Evolutionary conservation across 2,888 invertebrate genomes (phyloP), one percentile per base, ranked within the genome.

Genomic region (Vanessa cardui): DNA sequence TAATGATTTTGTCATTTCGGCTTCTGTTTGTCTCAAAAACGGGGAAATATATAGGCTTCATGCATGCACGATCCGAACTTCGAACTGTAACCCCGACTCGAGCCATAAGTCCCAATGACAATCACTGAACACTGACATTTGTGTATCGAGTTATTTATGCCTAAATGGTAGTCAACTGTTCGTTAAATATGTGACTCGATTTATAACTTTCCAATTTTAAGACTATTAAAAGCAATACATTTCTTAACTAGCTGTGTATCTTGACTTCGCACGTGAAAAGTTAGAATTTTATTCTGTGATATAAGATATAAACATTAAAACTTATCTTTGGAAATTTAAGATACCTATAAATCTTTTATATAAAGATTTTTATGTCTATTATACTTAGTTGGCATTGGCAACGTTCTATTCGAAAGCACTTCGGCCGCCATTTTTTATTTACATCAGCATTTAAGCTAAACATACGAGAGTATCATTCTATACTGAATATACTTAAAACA

Each of bases 71-170:
- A 73, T 75, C 62, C 70, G 73, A 74, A 74, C 75, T 74, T 74
- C 76, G 77, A 78, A 77, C 79, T 78, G 74, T 76, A 73, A 74
- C 76, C 77, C 62, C 61, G 46, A 62, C 26, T 64, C 58, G 47
- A 50, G 52, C 54, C 71, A 20, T 70, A 70, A 62, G 46, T 71
- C 64, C 60, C 52, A 45, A 67, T 68, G 60, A 73, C 68, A 68
- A 64, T 72, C 62, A 71, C 33, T 68, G 68, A 66, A 56, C 26
- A 54, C 66, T 69, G 71, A 69, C 71, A 64, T 54, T 69, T 69
- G 66, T 71, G 64, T 69, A 69, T 54, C 52, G 50, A 50, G 21
- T 50, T 50, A n/a, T 66, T 64, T 64, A 39, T 58, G 59, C 49
- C 54, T 58, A 62, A 65, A 56, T 47, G 64, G 21, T 61, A 33